Conservation (phyloP, 2,113 vertebrate genomes). For the Pyrgilauda ruficollis region DNA sequence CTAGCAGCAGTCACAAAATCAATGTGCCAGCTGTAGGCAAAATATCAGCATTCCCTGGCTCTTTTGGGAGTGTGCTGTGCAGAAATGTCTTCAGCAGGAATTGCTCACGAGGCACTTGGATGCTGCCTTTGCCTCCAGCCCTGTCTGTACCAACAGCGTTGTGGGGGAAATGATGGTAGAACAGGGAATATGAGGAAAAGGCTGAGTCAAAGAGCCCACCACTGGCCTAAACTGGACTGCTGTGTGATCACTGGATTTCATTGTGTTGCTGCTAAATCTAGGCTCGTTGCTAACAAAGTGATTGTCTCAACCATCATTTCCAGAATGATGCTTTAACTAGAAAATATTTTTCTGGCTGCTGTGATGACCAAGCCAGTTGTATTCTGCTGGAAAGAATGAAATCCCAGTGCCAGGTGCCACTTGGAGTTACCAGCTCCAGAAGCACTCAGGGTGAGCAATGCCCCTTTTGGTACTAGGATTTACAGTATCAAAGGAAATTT, state of each 20-base stretch:
- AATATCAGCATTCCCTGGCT: not conserved
- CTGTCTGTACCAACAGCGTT: not conserved
- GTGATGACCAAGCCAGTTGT: constrained; percentile 11
- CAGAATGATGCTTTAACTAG: not conserved
- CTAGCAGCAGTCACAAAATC: constrained; percentile 1
- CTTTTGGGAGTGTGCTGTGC: not conserved
- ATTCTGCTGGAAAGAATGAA: constrained; percentile 38
- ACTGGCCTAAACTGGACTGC: not conserved
- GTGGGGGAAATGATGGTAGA: not conserved
- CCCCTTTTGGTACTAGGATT: not conserved
- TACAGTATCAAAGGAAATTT: not conserved
- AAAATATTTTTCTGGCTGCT: constrained; percentile 16
- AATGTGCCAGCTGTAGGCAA: constrained; percentile 6
- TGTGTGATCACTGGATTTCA: not conserved
- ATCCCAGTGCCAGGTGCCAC: constrained; percentile 40
- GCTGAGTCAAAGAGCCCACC: not conserved
- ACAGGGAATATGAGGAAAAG: not conserved
- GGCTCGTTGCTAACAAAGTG: not conserved
- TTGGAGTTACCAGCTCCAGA: constrained; percentile 18
- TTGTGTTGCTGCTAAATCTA: not conserved
- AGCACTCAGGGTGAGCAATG: not conserved
- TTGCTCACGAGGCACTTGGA: not conserved
- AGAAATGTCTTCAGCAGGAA: not conserved
- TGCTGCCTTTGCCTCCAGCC: constrained; percentile 3
- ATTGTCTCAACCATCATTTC: not conserved